Conservation (phyloP, 2,797 vertebrate species). For the Astyanax mexicanus region DNA sequence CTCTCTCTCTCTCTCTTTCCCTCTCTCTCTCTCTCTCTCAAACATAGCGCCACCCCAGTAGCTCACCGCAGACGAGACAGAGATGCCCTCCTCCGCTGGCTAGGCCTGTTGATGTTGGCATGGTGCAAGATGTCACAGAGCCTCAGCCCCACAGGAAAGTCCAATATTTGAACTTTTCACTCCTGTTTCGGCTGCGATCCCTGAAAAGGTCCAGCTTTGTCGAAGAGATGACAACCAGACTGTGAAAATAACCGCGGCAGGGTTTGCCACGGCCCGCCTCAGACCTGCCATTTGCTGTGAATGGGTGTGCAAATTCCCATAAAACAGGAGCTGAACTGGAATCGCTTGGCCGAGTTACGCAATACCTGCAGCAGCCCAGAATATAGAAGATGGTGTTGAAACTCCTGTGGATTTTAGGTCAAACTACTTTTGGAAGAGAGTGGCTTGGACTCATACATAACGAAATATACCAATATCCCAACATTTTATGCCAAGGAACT, state of each 20-base stretch:
- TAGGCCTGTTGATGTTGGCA: constrained; percentile 76
- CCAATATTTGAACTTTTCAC: constrained; percentile 87
- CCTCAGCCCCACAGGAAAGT: constrained; percentile 76
- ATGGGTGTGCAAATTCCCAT: constrained; percentile 45
- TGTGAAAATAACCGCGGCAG: constrained; percentile 43
- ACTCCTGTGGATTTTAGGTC: background rate
- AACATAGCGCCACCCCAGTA: constrained; percentile 66
- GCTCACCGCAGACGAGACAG: constrained; percentile 78
- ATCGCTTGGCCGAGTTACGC: constrained; percentile 3
- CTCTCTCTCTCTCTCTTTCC: constrained; percentile 50
- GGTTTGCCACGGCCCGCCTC: constrained; percentile 25
- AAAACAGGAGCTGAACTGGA: constrained; percentile 32
- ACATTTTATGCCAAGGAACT: background rate
- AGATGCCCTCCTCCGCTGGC: constrained; percentile 68
- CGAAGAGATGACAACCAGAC: constrained; percentile 60
- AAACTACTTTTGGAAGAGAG: background rate
- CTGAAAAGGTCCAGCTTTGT: constrained; percentile 62
- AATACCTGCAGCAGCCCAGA: constrained; percentile 9
- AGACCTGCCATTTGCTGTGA: constrained; percentile 42
- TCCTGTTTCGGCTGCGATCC: constrained; percentile 63
- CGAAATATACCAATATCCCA: background rate
- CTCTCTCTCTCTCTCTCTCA: constrained; percentile 47
- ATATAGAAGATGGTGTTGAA: background rate
- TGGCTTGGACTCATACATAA: background rate
- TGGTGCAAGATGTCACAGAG: constrained; percentile 62